Evolutionary conservation across 2,113 vertebrate genomes (phyloP).

Genomic region (Myiozetetes cayanensis): DNA sequence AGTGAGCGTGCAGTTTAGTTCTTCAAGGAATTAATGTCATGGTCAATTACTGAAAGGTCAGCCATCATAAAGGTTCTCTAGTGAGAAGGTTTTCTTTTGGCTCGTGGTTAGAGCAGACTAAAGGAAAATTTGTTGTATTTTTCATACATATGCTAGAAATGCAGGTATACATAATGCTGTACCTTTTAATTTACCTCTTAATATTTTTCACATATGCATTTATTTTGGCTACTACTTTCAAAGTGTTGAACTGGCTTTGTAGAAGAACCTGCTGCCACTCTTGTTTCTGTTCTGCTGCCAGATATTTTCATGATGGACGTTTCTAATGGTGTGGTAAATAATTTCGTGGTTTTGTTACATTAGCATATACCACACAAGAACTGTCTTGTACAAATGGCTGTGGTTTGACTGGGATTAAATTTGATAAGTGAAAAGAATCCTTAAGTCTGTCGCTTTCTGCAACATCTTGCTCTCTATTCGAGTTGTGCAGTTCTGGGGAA

Average conservation of each 20-base stretch:
- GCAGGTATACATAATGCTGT: background rate
- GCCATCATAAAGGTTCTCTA: background rate
- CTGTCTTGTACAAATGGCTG: background rate
- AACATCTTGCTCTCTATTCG: accelerated
- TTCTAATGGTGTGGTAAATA: background rate
- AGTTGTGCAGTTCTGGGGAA: background rate
- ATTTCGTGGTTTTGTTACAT: background rate
- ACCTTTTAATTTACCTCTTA: background rate
- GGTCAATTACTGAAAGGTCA: background rate
- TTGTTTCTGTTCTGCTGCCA: accelerated
- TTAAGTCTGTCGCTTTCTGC: background rate
- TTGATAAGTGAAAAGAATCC: background rate
- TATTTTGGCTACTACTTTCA: background rate
- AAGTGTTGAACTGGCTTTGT: background rate
- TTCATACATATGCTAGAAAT: background rate
- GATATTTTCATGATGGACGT: background rate
- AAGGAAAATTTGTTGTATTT: background rate
- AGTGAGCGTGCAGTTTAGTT: background rate
- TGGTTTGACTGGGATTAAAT: background rate
- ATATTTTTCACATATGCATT: background rate
- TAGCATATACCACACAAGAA: background rate
- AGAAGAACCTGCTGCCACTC: background rate
- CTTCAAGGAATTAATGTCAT: background rate
- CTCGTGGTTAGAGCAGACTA: background rate
- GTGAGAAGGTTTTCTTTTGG: background rate